Percentiles rank a stretch among this genome's conserved stretches.
phyloP scores from a whole-genome alignment of 2,113 vertebrate species.

The Parotia lawesii region DNA sequence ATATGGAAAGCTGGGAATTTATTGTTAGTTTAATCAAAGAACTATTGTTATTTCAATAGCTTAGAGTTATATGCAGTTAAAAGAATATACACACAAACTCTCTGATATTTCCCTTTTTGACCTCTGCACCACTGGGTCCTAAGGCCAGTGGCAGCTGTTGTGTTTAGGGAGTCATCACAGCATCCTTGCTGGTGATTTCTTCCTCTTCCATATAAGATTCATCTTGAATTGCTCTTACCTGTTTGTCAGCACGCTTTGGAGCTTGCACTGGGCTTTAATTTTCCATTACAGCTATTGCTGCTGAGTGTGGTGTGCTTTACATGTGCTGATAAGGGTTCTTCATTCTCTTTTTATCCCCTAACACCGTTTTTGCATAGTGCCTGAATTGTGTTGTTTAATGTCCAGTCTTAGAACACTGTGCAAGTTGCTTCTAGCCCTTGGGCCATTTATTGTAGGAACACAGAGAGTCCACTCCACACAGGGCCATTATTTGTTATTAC shows the following conservation, averaged over 20 bases:
- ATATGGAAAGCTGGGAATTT: not conserved
- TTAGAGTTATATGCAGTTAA: not conserved
- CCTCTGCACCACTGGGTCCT: not conserved
- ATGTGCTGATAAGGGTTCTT: not conserved
- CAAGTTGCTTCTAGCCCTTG: not conserved
- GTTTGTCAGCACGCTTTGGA: not conserved
- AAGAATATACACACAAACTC: not conserved
- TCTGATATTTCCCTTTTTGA: not conserved
- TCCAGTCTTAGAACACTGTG: too few relatives aligned
- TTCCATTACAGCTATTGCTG: not conserved
- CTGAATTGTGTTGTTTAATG: not conserved
- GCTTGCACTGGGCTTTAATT: not conserved
- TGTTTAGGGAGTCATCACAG: not conserved
- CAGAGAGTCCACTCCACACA: not conserved
- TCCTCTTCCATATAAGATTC: not conserved
- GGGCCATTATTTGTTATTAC: not conserved
- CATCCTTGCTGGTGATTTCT: not conserved
- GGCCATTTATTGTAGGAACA: not conserved
- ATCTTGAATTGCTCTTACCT: not conserved
- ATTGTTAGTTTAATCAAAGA: not conserved
- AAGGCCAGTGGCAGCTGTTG: not conserved
- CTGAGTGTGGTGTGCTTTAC: not conserved
- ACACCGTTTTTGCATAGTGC: rapidly evolving
- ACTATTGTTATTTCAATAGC: not conserved
- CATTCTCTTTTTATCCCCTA: not conserved